Conservation (phyloP, 2,888 invertebrate species). For the Drosophila kuntzei region DNA sequence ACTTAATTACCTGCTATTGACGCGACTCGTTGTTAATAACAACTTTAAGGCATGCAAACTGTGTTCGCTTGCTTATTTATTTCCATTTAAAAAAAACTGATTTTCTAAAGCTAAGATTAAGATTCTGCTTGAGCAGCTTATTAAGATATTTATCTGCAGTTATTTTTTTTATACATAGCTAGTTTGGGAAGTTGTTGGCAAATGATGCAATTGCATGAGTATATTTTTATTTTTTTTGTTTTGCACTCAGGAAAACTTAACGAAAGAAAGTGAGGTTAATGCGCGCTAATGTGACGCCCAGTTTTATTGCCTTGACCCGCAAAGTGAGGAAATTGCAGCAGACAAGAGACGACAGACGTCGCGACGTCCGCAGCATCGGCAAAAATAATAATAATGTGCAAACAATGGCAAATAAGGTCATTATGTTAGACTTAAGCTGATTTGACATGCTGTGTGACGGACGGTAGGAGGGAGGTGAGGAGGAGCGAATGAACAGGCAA, state of each 20-base stretch:
- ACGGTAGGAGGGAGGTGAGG: neutral
- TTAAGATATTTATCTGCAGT: slow-evolving; percentile 29
- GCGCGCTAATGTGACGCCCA: slow-evolving; percentile 40
- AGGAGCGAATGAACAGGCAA: slow-evolving; percentile 39
- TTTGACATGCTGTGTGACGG: slow-evolving; percentile 60
- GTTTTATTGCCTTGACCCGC: slow-evolving; percentile 76
- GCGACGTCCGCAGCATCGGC: slow-evolving; percentile 31
- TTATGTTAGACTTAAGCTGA: slow-evolving; percentile 78
- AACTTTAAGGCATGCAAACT: slow-evolving; percentile 54
- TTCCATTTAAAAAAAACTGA: slow-evolving; percentile 51
- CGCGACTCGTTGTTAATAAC: slow-evolving; percentile 57
- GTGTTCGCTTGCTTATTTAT: slow-evolving; percentile 47
- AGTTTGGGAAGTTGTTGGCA: slow-evolving; percentile 26
- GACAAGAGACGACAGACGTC: slow-evolving; percentile 13
- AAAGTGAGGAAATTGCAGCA: slow-evolving; percentile 70
- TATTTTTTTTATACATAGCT: neutral
- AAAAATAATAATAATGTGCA: slow-evolving; percentile 77
- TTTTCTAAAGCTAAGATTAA: slow-evolving; percentile 45
- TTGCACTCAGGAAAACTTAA: slow-evolving; percentile 28
- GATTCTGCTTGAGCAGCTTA: slow-evolving; percentile 46
- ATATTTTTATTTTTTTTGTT: neutral
- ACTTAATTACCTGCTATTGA: slow-evolving; percentile 71
- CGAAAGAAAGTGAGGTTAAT: slow-evolving; percentile 53
- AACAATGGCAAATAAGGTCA: slow-evolving; percentile 81
- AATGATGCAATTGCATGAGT: slow-evolving; percentile 53